Conservation (phyloP, 2,113 vertebrate genomes). For the Rafetus swinhoei region DNA sequence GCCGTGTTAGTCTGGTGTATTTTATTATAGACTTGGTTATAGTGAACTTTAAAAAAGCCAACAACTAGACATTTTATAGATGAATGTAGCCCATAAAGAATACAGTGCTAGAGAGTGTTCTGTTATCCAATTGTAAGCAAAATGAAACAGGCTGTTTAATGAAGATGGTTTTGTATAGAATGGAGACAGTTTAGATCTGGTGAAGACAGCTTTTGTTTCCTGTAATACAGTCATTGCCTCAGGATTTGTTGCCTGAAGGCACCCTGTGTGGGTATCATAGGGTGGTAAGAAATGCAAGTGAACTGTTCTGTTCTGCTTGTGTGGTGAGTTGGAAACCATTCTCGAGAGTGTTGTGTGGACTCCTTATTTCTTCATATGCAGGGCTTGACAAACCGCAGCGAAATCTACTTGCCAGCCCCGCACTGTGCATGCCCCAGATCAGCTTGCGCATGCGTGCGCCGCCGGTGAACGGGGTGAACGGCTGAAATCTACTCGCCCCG, state of each 20-base stretch:
- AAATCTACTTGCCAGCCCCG: too few species aligned
- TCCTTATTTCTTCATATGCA: not conserved
- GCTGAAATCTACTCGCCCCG: too few species aligned
- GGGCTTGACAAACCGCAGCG: not conserved
- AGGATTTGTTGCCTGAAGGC: not conserved
- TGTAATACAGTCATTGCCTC: not conserved
- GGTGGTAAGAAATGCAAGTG: not conserved
- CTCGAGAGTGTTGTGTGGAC: not conserved
- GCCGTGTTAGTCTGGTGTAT: too few species aligned
- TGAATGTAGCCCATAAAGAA: not conserved
- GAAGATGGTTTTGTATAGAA: slow-evolving; percentile 6
- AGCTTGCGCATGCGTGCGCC: too few species aligned
- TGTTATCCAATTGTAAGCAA: not conserved
- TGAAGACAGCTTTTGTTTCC: slow-evolving; percentile 23
- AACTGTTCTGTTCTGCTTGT: not conserved
- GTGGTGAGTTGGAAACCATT: not conserved
- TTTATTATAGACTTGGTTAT: not conserved
- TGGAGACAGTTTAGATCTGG: slow-evolving; percentile 9
- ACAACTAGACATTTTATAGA: not conserved
- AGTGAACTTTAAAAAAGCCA: not conserved
- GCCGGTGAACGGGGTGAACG: too few species aligned
- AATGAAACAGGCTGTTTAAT: not conserved
- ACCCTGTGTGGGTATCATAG: not conserved
- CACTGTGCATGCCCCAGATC: too few species aligned
- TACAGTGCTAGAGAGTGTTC: not conserved